phyloP scores from a whole-genome alignment of 2,113 vertebrate genomes.

The Orthonyx spaldingii region DNA sequence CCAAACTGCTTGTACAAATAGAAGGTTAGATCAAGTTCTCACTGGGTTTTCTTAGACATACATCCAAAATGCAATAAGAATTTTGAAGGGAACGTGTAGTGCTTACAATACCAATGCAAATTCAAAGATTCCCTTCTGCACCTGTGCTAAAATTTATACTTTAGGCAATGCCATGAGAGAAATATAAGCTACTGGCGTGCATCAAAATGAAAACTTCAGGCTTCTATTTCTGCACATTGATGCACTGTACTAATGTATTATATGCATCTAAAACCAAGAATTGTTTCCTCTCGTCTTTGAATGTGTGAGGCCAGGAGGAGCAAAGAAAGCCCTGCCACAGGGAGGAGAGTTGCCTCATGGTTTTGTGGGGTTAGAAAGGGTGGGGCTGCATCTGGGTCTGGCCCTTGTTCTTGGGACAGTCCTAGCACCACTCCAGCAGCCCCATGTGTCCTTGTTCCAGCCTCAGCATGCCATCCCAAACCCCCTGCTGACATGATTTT shows the following conservation, averaged over 20 bases:
- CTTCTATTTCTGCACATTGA: not conserved
- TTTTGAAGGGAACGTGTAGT: not conserved
- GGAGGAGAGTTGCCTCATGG: fast-evolving
- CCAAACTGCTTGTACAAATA: not conserved
- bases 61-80: not conserved
- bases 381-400: not conserved
- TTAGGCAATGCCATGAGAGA: not conserved
- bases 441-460: not conserved
- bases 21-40: not conserved
- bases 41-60: not conserved
- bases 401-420: not conserved
- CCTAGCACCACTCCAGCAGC: not conserved
- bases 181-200: not conserved
- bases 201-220: not conserved
- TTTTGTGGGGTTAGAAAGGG: not conserved
- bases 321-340: not conserved
- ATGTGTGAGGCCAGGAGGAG: not conserved
- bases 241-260: not conserved
- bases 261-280: not conserved
- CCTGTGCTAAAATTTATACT: not conserved
- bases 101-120: not conserved
- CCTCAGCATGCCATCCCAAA: not conserved
- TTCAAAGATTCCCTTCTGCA: not conserved
- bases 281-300: not conserved
- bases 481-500: fast-evolving